Base-by-base conservation (phyloP, 2,888 invertebrate species). In the Antitype chi region DNA sequence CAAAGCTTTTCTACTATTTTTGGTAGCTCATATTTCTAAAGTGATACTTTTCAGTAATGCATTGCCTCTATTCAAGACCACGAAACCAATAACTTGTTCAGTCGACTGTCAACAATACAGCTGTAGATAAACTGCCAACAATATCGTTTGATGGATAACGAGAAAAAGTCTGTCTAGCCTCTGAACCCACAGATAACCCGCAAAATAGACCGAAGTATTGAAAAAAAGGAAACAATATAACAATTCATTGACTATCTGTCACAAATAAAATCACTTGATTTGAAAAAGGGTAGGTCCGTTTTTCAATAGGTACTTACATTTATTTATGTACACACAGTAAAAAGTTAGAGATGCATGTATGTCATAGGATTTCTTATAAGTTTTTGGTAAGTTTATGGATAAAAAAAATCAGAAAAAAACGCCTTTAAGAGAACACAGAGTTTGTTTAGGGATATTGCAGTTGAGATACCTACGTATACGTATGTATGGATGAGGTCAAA, bases 41-140 rank as follows among this genome's bases (percentile, higher is more conserved):
- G 11, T 32, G 32, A 63, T 81, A 47, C 23, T 81, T 74, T 74
- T 79, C 25, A 11, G 25, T 81, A 81, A 79, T 68, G 32, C 63
- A 63, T 25, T 20, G 47, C 1, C 32, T 63, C 43, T 68, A 79
- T 79, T 81, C 79, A 68, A 64, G 63, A 81, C 32, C 79, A 79
- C 67, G 81, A 74, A 79, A 63, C 52, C 75, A 74, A 79, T 79
- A 79, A 74, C 47, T 79, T 68, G 68, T 68, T 52, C 68, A 68
- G 57, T 63, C 75, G 43, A 32, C 43, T 68, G 75, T 68, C 80
- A 49, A 43, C 28, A 28, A 43, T 28, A 55, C n/a, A 38, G 80
- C 62, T 68, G 52, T 47, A 75, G 75, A 79, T 68, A 75, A 47
- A 81, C 63, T 75, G 81, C 76, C 63, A 68, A 57, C 62, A 62